These are phyloP conservation scores for Octopus sinensis DNA, from an alignment of 1,140 invertebrate species.

Conservation along the genomic window DNA sequence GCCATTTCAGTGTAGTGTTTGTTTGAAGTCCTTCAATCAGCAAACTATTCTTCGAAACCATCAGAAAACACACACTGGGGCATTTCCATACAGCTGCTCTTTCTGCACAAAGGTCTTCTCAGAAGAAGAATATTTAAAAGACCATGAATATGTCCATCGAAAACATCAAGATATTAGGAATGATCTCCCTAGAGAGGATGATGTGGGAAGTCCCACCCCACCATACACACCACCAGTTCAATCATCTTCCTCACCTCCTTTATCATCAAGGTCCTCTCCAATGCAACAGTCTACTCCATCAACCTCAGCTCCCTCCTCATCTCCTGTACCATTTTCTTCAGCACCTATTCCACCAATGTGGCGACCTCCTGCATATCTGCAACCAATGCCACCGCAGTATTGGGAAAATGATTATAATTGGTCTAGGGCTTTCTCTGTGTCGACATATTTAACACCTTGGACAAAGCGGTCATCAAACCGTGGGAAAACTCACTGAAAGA, in stretches of 20 bases:
- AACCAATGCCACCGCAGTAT: background rate
- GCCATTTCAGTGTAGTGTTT: conserved; percentile 29
- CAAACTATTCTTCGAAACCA: conserved; percentile 61
- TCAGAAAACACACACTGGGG: conserved; percentile 92
- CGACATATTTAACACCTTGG: background rate
- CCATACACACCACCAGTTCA: background rate
- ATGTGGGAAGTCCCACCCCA: background rate
- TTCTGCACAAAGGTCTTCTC: conserved; percentile 97
- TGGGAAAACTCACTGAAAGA: background rate
- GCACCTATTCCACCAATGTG: background rate
- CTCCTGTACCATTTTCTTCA: background rate
- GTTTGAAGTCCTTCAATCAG: conserved; percentile 25
- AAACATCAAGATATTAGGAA: background rate
- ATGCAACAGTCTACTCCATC: background rate
- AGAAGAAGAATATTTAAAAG: conserved; percentile 61
- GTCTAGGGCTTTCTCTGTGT: background rate
- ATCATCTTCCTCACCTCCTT: background rate
- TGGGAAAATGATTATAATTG: background rate
- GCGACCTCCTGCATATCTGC: background rate
- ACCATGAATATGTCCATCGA: background rate
- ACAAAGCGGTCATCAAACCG: background rate
- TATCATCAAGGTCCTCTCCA: background rate
- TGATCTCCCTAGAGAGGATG: background rate
- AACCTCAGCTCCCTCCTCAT: background rate
- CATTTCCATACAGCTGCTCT: conserved; percentile 82